Base-by-base conservation (phyloP, 1,140 invertebrate species). In the Tribolium castaneum region DNA sequence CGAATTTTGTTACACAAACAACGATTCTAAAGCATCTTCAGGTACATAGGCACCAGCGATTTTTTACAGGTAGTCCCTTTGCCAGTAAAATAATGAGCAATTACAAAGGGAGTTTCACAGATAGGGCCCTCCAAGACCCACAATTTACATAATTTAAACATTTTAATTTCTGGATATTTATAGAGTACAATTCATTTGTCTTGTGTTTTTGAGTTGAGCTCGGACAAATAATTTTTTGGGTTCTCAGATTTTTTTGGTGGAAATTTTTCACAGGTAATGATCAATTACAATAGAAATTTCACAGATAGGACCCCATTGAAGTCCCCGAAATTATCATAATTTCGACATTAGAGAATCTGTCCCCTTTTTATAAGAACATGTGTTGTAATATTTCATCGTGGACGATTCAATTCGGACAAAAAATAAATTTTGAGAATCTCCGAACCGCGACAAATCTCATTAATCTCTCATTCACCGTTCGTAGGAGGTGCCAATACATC, bases 281-380 rank as follows among this genome's bases (percentile, higher is more conserved):
- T 9, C 39, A 45, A 45, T 45, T 45, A 45, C 49, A 72, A 72
- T 49, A 50, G 6, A 16, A 72, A 72, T 72, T 22, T 39, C 35
- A 72, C 35, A 49, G 70, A 72, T 19, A 49, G 39, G 70, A 7
- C 16, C 30, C 59, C 59, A 45, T 66, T 25, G 13, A 19, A 16
- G 50, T 19, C 14, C 12, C 49, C 73, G 22, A 5, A 54, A 74
- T 75, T 75, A 75, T 1, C 73, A 75, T 75, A 75, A 75, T 75
- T 75, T 30, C 73, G 9, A 56, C 73, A 75, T 75, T 75, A 75
- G 30, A 59, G 22, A 22, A 75, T 52, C 13, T 75, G 51, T 75
- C 49, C 51, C 35, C 73, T n/a, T 51, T 74, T 75, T 35, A 59
- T 35, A 10, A 13, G 30, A n/a, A 51, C 49, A 75, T 75, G 45